These are phyloP conservation scores for Ophion costatus DNA, from an alignment of 2,888 invertebrate genomes.

Conservation along the genomic window DNA sequence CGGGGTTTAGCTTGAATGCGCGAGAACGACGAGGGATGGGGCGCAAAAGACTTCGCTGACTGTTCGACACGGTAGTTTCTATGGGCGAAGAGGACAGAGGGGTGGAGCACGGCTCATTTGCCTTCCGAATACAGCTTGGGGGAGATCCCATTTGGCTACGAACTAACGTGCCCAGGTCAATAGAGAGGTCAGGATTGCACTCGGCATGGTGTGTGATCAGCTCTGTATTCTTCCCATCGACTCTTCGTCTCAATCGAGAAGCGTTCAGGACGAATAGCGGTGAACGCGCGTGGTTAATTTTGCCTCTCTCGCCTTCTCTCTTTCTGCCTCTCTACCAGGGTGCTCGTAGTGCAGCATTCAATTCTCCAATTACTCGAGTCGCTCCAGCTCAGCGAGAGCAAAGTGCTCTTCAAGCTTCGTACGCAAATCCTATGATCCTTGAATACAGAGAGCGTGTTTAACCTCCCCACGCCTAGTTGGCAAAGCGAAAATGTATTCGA, in stretches of 20 bases:
- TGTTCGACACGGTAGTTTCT: conserved; percentile 60
- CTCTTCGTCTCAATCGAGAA: conserved; percentile 58
- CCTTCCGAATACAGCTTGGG: conserved; percentile 38
- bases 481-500: conserved; percentile 39
- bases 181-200: conserved; percentile 5
- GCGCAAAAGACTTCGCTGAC: conserved; percentile 47
- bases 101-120: conserved; percentile 54
- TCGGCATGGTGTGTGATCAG: conserved; percentile 38
- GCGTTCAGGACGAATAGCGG: conserved; percentile 61
- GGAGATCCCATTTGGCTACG: conserved; percentile 19
- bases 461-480: conserved; percentile 24
- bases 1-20: too few relatives aligned
- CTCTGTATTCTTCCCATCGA: conserved; percentile 62
- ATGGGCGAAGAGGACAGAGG: conserved; percentile 12
- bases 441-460: conserved; percentile 42
- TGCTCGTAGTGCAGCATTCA: conserved; percentile 41
- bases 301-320: conserved; percentile 21
- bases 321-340: conserved; percentile 31
- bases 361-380: conserved; percentile 64
- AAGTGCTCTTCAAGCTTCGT: conserved; percentile 51
- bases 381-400: conserved; percentile 53
- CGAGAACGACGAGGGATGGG: too few relatives aligned
- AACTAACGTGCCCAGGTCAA: conserved; percentile 14
- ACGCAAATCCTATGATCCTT: conserved; percentile 64
- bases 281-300: conserved; percentile 40